Conservation (phyloP, 1,140 invertebrate species). For the Drosophila orena region DNA sequence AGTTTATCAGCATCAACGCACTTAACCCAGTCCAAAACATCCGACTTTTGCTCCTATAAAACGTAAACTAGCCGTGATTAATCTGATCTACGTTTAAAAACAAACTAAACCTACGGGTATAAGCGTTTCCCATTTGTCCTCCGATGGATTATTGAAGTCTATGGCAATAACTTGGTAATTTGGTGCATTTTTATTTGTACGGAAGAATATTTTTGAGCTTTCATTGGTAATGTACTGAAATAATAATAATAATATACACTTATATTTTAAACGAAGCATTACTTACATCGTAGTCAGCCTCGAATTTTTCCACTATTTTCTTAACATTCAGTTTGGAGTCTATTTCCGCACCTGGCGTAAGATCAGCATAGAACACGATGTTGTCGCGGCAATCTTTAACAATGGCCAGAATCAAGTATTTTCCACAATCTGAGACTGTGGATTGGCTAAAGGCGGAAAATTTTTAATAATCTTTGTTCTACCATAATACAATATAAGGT, state of each 20-base stretch:
- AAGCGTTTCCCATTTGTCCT: slow-evolving; percentile 93
- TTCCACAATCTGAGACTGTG: slow-evolving; percentile 95
- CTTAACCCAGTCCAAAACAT: slow-evolving; percentile 95
- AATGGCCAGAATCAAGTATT: slow-evolving; percentile 93
- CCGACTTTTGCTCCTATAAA: slow-evolving; percentile 90
- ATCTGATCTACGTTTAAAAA: neutral
- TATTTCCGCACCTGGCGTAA: slow-evolving; percentile 89
- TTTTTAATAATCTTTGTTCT: neutral
- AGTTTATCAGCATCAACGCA: slow-evolving; percentile 94
- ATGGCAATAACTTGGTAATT: slow-evolving; percentile 96
- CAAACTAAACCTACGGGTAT: slow-evolving; percentile 86
- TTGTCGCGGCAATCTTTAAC: slow-evolving; percentile 95
- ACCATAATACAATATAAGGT: neutral
- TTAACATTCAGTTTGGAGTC: slow-evolving; percentile 88
- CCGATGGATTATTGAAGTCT: slow-evolving; percentile 91
- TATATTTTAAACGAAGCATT: no score
- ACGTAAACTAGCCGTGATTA: neutral
- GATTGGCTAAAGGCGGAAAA: slow-evolving; percentile 79
- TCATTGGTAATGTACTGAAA: slow-evolving; percentile 95
- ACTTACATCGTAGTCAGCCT: slow-evolving; percentile 96
- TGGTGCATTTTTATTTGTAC: slow-evolving; percentile 97
- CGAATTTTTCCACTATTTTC: slow-evolving; percentile 94
- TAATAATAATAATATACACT: slow-evolving; percentile 34
- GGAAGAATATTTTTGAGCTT: slow-evolving; percentile 93
- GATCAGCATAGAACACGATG: slow-evolving; percentile 92